These are phyloP conservation scores for Vannuccia rotundouncinata DNA, from an alignment of 2,888 invertebrate genomes.

Conservation along the genomic window DNA sequence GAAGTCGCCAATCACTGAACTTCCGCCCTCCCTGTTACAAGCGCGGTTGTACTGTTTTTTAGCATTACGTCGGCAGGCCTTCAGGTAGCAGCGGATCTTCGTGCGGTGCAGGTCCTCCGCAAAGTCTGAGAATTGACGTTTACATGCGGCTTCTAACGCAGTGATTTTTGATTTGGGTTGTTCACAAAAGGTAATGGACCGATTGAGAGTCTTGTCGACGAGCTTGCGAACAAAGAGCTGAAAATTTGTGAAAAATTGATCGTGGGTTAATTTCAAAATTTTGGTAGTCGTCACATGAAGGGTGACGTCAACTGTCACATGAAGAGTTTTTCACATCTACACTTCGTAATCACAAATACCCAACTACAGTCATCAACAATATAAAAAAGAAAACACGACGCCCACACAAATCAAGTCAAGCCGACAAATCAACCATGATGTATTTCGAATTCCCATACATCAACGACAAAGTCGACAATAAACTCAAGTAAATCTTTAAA, in stretches of 20 bases:
- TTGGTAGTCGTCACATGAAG: no score
- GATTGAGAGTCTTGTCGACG: constrained; percentile 29
- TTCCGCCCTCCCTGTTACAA: constrained; percentile 2
- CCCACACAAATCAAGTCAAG: no score
- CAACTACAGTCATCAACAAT: no score
- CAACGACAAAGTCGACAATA: no score
- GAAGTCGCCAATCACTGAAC: constrained; percentile 10
- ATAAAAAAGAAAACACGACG: no score
- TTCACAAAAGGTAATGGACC: constrained; percentile 34
- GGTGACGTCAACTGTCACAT: no score
- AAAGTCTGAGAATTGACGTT: constrained; percentile 18
- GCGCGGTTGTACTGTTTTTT: constrained; percentile 33
- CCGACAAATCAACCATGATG: no score
- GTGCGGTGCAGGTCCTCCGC: constrained; percentile 31
- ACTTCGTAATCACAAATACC: no score
- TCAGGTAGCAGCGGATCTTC: constrained; percentile 33
- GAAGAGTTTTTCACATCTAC: no score
- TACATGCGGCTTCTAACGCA: constrained; percentile 28
- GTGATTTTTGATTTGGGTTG: constrained; percentile 34
- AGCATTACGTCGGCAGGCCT: constrained; percentile 32
- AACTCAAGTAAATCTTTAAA: no score
- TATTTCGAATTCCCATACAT: no score
- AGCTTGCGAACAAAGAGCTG: constrained; percentile 32
- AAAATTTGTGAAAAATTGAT: neutral
- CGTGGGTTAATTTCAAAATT: no score